Base-by-base conservation (phyloP, 2,113 vertebrate species). In the Rhodinocichla rosea region DNA sequence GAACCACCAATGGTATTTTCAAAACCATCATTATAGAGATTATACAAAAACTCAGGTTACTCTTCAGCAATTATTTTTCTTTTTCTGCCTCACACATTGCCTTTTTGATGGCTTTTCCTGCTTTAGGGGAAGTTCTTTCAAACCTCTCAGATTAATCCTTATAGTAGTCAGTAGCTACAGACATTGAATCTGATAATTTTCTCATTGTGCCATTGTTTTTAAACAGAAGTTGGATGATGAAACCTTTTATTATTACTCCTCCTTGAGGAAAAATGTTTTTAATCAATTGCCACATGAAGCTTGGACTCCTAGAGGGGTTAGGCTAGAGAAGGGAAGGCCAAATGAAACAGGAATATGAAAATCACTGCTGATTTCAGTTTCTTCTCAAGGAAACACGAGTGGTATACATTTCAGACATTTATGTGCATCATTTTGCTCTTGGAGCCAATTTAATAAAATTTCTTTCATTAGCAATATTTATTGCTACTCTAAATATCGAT, bases 81-180 rank as follows among this genome's bases (percentile, higher is more conserved):
- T 75, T 77, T 87, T 7, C 52, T 94, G 64, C 81, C 83, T 89
- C 70, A 95, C 74, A 95, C 35, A 27, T 64, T 87, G 85, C 42
- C 30, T 79, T 94, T 93, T 95, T 86, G 88, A 96, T 91, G 40
- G 39, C 11, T 97, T 95, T 94, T 92, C 90, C 95, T 96, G 87
- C 95, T 94, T 76, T 62, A 83, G 90, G 90, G 71, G 47, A 91
- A 96, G 92, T 91, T 84, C 89, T 94, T 97, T 89, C 90, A 91
- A 80, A 68, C 5, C 5, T 89, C 59, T 75, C 63, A 71, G 50
- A 80, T 84, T 90, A 95, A 94, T 88, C 50, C 6, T 55, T 89
- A 33, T 2, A 6, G 45, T 57, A 89, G 37, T 83, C 3, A 3
- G 59, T 73, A 87, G 42, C 68, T 83, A 83, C 52, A 92, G n/a